A percentile compares a stretch with the other conserved stretches of the same genome.
Conservation (phyloP, 2,113 vertebrate species). For the Butorides virescens region DNA sequence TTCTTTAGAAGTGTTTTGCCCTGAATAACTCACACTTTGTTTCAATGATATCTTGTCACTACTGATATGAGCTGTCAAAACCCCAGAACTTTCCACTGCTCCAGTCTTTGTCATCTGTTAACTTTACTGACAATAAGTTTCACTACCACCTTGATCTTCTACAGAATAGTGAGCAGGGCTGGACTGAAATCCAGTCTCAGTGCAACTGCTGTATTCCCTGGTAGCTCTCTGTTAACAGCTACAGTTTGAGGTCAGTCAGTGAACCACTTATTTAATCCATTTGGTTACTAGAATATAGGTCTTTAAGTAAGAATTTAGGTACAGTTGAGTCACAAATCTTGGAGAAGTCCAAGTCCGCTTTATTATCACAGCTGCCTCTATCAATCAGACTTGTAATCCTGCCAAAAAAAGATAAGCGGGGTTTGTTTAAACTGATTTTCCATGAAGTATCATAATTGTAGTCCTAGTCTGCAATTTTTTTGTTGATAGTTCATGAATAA, state of each 20-base stretch:
- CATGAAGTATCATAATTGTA: background rate
- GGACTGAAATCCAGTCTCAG: background rate
- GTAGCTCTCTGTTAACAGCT: background rate
- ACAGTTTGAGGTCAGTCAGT: background rate
- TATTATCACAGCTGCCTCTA: slow-evolving; percentile 2
- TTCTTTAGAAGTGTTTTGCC: background rate
- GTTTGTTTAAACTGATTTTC: slow-evolving; percentile 26
- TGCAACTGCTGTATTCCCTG: background rate
- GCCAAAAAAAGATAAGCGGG: background rate
- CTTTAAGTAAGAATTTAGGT: background rate
- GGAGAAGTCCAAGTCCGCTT: background rate
- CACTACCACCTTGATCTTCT: background rate
- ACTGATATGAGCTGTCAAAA: background rate
- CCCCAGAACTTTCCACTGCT: background rate
- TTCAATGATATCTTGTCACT: background rate
- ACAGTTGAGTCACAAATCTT: slow-evolving; percentile 18
- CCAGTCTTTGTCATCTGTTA: background rate
- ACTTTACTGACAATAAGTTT: background rate
- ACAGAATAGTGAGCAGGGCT: background rate
- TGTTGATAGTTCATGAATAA: slow-evolving; percentile 8
- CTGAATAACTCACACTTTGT: background rate
- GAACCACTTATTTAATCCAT: background rate
- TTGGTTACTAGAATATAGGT: background rate
- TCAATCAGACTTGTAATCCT: background rate
- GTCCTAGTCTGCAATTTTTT: background rate